Base-by-base conservation (phyloP, 2,888 invertebrate species). In the Oxyteleia sp. region DNA sequence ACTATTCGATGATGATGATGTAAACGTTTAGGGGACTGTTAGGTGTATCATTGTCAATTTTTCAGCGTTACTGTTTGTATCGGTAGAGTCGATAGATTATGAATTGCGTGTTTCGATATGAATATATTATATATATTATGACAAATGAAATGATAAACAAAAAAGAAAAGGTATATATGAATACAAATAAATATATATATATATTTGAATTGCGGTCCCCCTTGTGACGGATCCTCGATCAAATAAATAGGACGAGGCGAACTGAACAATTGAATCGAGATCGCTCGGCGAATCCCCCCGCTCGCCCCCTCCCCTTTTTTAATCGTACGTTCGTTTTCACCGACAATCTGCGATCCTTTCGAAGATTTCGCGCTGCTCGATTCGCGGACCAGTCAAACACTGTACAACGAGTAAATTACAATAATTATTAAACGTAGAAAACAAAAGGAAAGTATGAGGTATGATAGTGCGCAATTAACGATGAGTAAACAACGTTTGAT, bases 321-420 rank as follows among this genome's bases (percentile, higher is more conserved):
- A n/a, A n/a, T n/a, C n/a, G n/a, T n/a, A n/a, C 8, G 18, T 18
- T 18, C 18, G 7, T 45, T 45, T 45, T 7, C 10, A 13, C 38
- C 16, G 8, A 45, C 45, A 10, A 18, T 45, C 8, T 18, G 16
- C 18, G 45, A 45, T 16, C 16, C 8, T 13, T 43, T 43, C 13
- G 1, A 13, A 13, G n/a, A 15, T 43, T 15, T 13, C 4, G 15
- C 13, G 43, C 16, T 10, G 15, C 13, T 3, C 43, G n/a, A 43
- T 2, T 43, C 15, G 4, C 2, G 2, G 43, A 43, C 11, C 16
- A 16, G 8, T 18, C 11, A 86, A 90, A 90, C 86, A 89, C 88
- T 88, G 90, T 91, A 92, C 92, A 92, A 92, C 92, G 92, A 92
- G 89, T 89, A 87, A 87, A 86, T 90, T 90, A 90, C 91, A 91